Base-by-base conservation (phyloP, 1,140 invertebrate species). In the Drosophila willistoni region DNA sequence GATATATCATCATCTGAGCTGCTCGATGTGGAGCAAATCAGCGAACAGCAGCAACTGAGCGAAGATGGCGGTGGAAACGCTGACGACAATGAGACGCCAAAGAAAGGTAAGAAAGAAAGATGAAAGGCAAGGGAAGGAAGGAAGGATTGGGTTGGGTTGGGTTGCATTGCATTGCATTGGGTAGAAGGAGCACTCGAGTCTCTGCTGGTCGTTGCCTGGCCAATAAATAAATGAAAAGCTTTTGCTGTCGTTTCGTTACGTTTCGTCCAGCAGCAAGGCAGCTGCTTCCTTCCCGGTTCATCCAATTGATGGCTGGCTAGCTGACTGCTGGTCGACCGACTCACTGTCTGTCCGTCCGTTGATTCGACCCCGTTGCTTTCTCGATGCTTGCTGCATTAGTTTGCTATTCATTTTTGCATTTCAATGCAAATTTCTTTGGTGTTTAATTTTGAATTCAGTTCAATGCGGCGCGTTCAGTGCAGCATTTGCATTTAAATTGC, bases 1-100 rank as follows among this genome's bases (percentile, higher is more conserved):
- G 94, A 95, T 79, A 94, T 94, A 68, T 92, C 93, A 61, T 94
- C 93, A 54, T 94, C 93, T 71, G 94, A 94, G 79, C 89, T 93
- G 72, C 92, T 92, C 42, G 91, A 92, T 74, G 75, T 84, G 59
- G 91, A 92, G 71, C 83, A 83, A 62, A 83, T 81, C 66, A 91
- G 93, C 90, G 94, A 93, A 91, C 93, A 92, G 82, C 93, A 93
- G 82, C 93, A 93, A 78, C 90, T 92, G 84, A 93, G 93, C 92
- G 93, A 95, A 90, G 90, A 94, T 41, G 94, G 94, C 73, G 93
- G 94, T 42, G 94, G 94, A 71, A 93, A 93, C 51, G 68, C 59
- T 68, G 59, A 69, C 55, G 79, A 68, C 65, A 79, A 69, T 73
- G 83, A 86, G 55, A 87, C 83, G 84, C 83, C 83, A 70, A 94